Base-by-base conservation (phyloP, 2,113 vertebrate genomes). In the Limnothrissa miodon region DNA sequence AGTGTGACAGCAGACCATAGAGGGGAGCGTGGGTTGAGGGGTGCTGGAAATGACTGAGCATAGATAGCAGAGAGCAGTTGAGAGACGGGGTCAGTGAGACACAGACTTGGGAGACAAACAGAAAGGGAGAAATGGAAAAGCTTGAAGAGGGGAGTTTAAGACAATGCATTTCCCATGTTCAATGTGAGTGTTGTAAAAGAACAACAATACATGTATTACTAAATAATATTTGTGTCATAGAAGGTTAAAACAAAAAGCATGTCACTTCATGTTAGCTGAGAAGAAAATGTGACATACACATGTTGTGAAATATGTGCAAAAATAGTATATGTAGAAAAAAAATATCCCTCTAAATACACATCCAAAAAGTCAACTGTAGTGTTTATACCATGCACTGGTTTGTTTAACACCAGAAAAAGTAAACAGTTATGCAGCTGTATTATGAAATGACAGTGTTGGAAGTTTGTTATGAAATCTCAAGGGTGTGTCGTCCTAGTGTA, bases 391-490 rank as follows among this genome's bases (percentile, higher is more conserved):
- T 74, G 66, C 15, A 11, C 13, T 2, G 36, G 66, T 74, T 29
- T 74, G 17, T 56, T 33, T 36, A 74, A 36, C 66, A 74, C 33
- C 10, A 17, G 10, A 36, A 4, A 74, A 36, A 74, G 66, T 74
- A 17, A 74, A 74, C n/a, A 74, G 11, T 36, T 74, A 13, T 17
- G 11, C 66, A 74, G 66, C 66, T 36, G 66, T 36, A 36, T 17
- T 36, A 74, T 74, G 66, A 17, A 11, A 74, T 19, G 51, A 23
- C 19, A 21, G 51, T 56, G 51, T 33, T 66, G 59, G 33, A 11
- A 13, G 66, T 74, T 74, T 74, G 66, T 74, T 74, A 74, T 74
- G 66, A 74, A 74, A 74, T 36, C 25, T 36, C 15, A 33, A 36
- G 66, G 66, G 66, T 36, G 66, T 74, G 33, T 39, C 33, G 13